Conservation (phyloP, 1,140 invertebrate genomes). For the Helicoverpa armigera region DNA sequence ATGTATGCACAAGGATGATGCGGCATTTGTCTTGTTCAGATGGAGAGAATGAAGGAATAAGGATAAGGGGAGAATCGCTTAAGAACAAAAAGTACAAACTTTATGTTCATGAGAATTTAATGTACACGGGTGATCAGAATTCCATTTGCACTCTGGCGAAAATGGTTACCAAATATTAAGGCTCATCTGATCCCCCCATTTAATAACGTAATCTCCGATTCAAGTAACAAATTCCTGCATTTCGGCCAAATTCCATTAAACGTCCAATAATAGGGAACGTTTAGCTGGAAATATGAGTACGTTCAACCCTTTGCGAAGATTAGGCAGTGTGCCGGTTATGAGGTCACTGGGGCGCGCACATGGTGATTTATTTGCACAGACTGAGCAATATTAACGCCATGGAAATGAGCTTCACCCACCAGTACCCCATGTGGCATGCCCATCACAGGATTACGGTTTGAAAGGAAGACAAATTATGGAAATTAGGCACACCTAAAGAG, state of each 20-base stretch:
- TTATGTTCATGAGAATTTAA: too few relatives aligned
- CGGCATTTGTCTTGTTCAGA: too few relatives aligned
- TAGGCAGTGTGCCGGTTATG: conserved; percentile 16
- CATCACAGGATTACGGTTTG: background rate
- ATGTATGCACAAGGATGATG: background rate
- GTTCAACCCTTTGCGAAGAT: conserved; percentile 28
- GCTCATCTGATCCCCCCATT: background rate
- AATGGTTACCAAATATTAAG: background rate
- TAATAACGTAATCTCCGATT: too few relatives aligned
- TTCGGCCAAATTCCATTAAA: conserved; percentile 11
- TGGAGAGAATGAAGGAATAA: background rate
- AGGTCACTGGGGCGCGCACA: conserved; percentile 25
- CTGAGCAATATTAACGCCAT: conserved; percentile 25
- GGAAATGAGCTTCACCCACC: conserved; percentile 3
- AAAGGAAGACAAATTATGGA: conserved; percentile 36
- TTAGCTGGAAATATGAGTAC: conserved; percentile 29
- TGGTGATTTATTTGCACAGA: conserved; percentile 32
- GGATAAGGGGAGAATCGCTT: background rate
- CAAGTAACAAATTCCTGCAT: background rate
- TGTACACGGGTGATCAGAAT: too few relatives aligned
- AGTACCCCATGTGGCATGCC: conserved; percentile 1
- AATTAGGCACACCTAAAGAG: background rate
- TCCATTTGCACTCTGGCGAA: too few relatives aligned
- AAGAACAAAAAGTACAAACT: too few relatives aligned
- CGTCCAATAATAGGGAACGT: conserved; percentile 30